Conservation (phyloP, 1,140 invertebrate species). For the Drosophila pallidifrons region DNA sequence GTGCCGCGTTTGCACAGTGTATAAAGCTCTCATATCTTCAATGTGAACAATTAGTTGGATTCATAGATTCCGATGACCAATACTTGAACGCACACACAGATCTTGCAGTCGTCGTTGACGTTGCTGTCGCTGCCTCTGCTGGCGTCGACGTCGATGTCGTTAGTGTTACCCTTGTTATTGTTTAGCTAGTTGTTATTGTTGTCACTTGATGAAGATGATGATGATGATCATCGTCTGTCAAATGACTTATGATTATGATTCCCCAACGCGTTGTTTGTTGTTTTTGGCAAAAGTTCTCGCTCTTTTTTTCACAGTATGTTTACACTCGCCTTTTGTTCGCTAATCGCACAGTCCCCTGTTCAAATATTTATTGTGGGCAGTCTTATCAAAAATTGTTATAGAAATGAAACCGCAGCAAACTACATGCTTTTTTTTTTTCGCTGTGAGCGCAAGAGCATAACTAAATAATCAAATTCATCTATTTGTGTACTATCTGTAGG, state of each 20-base stretch:
- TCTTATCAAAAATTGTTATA: constrained; percentile 19
- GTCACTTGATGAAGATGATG: constrained; percentile 24
- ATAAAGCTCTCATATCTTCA: constrained; percentile 55
- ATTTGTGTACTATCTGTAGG: not conserved
- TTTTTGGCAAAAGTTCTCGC: constrained; percentile 4
- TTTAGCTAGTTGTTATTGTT: constrained; percentile 16
- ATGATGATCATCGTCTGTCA: constrained; percentile 42
- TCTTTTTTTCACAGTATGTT: constrained; percentile 9
- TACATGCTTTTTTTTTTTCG: too few species aligned
- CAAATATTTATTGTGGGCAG: constrained; percentile 23
- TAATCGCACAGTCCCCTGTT: constrained; percentile 25
- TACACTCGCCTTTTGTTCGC: constrained; percentile 39
- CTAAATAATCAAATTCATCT: not conserved
- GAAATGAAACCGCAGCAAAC: not conserved
- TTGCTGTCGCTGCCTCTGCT: constrained; percentile 11
- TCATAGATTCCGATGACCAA: constrained; percentile 3
- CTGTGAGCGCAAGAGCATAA: not conserved
- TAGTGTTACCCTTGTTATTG: constrained; percentile 39
- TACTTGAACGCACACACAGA: constrained; percentile 11
- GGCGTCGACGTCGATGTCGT: constrained; percentile 6
- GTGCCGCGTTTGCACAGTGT: constrained; percentile 52
- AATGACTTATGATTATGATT: constrained; percentile 21
- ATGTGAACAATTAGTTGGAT: constrained; percentile 8
- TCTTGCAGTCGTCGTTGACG: constrained; percentile 11
- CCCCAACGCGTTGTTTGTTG: constrained; percentile 21